phyloP scores from a whole-genome alignment of 2,888 invertebrate species.

The Zygaena filipendulae region DNA sequence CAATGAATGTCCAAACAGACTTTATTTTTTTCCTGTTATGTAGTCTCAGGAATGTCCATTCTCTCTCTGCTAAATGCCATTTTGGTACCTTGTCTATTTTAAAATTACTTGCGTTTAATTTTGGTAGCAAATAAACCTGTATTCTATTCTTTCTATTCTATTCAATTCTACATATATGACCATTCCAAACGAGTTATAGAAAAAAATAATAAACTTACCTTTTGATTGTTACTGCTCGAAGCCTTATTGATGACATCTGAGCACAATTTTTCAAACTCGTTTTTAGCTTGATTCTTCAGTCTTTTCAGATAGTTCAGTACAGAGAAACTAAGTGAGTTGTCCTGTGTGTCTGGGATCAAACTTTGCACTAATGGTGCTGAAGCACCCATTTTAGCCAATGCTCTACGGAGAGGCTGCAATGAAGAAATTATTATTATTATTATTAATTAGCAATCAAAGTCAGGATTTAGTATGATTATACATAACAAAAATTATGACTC shows the following conservation, averaged over 20 bases:
- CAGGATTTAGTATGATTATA: neutral
- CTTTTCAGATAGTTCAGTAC: constrained; percentile 95
- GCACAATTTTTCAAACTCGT: constrained; percentile 89
- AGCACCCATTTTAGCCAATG: constrained; percentile 91
- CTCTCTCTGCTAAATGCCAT: too few relatives aligned
- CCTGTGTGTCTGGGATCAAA: constrained; percentile 90
- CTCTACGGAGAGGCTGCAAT: constrained; percentile 86
- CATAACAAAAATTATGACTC: neutral
- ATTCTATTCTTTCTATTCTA: too few relatives aligned
- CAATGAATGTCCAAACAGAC: too few relatives aligned
- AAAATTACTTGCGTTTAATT: too few relatives aligned
- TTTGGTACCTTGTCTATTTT: too few relatives aligned
- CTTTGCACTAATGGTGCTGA: constrained; percentile 84
- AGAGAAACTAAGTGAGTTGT: constrained; percentile 92
- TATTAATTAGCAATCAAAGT: too few relatives aligned
- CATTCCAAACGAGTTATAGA: too few relatives aligned
- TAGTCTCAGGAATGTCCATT: too few relatives aligned
- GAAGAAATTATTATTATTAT: constrained; percentile 1
- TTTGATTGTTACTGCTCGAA: constrained; percentile 57
- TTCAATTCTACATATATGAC: too few relatives aligned
- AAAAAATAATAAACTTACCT: too few relatives aligned
- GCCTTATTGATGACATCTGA: constrained; percentile 79
- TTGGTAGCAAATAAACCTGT: too few relatives aligned
- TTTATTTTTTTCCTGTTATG: too few relatives aligned
- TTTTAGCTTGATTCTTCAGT: constrained; percentile 93